Base-by-base conservation (phyloP, 1,140 invertebrate genomes). In the Tetramorium alpestre region DNA sequence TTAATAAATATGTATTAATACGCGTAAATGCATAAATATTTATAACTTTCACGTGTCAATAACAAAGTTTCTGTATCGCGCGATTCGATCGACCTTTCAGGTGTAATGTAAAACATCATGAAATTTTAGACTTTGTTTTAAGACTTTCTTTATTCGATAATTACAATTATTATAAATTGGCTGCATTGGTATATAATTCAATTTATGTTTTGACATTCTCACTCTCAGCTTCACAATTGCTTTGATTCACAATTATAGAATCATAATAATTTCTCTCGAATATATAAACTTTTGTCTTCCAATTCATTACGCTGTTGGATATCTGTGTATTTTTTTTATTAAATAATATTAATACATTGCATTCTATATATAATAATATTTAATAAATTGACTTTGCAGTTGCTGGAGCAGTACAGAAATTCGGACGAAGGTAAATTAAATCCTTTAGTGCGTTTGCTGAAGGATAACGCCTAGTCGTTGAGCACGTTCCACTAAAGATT, bases 331-430 rank as follows among this genome's bases (percentile, higher is more conserved):
- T 38, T 65, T 33, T 64, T 38, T 38, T n/a, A 13, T 65, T 65
- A 3, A 65, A 65, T 7, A 65, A 18, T 10, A 65, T 41, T 65
- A 69, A 47, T 16, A 54, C 11, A 7, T 56, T 33, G n/a, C n/a
- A 18, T 3, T 0, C 33, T 60, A 22, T 28, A 22, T 0, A 6
- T 44, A 51, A 41, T 54, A 44, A 65, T 1, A 1, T 75, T 65
- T 49, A 65, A 65, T 33, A 28, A 78, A 65, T 85, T 85, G 28
- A 6, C 89, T 91, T 95, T 94, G 51, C 95, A 97, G 97, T 94
- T 97, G 58, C 93, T 97, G 65, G 96, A 97, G 89, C 96, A 97
- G 87, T 97, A 97, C 93, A 96, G 95, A 93, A 96, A 96, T 87
- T 97, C 97, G 4, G 96, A 96, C 65, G 95, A 95, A 73, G 97